These are phyloP conservation scores for Sander lucioperca DNA, from an alignment of 2,113 vertebrate species.

Conservation along the genomic window DNA sequence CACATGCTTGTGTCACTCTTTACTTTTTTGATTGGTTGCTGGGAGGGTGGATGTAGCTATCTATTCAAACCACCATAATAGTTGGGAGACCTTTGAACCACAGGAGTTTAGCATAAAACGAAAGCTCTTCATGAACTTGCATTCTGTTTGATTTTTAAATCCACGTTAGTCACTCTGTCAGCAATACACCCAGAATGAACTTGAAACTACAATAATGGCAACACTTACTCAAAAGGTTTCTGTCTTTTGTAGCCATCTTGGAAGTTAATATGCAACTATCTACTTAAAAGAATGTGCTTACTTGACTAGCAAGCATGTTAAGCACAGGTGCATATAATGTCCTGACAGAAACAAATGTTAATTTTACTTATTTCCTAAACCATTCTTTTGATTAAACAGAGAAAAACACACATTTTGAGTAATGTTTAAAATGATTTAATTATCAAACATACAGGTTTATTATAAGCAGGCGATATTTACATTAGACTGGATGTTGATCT, in stretches of 20 bases:
- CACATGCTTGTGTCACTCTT: slow-evolving; percentile 13
- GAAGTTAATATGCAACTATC: neutral
- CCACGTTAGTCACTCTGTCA: slow-evolving; percentile 18
- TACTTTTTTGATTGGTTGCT: slow-evolving; percentile 40
- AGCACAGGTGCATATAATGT: neutral
- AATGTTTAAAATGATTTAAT: slow-evolving; percentile 28
- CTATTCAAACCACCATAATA: slow-evolving; percentile 38
- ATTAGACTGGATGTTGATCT: slow-evolving; percentile 15
- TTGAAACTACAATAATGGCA: neutral
- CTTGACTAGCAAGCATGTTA: neutral
- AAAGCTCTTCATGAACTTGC: slow-evolving; percentile 15
- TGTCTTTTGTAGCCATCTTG: slow-evolving; percentile 1
- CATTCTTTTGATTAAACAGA: slow-evolving; percentile 1
- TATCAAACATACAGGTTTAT: slow-evolving; percentile 2
- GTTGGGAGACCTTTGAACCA: slow-evolving; percentile 17
- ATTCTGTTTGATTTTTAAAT: slow-evolving; percentile 17
- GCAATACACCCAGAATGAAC: neutral
- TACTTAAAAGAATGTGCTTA: neutral
- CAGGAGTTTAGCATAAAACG: neutral
- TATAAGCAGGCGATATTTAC: slow-evolving; percentile 37
- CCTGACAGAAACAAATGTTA: neutral
- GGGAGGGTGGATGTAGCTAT: neutral
- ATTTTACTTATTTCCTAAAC: neutral
- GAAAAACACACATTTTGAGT: neutral
- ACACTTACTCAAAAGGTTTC: neutral